Conservation (phyloP, 2,113 vertebrate species). For the Eolophus roseicapilla region DNA sequence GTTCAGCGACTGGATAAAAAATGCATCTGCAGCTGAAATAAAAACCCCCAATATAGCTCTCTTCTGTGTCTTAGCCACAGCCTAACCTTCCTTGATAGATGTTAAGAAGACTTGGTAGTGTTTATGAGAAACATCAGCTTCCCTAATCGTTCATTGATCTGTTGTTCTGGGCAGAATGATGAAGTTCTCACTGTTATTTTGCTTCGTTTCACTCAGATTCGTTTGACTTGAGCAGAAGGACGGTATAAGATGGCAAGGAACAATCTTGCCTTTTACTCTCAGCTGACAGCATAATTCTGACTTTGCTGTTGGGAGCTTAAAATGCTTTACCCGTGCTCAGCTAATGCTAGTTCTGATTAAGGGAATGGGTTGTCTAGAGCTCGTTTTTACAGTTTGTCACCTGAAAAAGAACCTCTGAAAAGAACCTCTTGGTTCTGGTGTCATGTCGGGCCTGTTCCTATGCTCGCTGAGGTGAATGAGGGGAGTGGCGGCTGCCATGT, state of each 20-base stretch:
- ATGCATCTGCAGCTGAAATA: background rate
- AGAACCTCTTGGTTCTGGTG: background rate
- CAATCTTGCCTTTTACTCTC: background rate
- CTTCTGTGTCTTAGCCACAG: background rate
- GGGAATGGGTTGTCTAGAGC: background rate
- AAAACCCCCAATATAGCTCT: background rate
- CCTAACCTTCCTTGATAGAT: background rate
- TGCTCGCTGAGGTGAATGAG: too few relatives aligned
- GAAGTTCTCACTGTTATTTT: background rate
- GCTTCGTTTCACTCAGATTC: background rate
- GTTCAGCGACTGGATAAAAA: background rate
- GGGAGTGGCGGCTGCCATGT: background rate
- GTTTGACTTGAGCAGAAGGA: background rate
- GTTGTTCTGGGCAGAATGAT: slow-evolving; percentile 30
- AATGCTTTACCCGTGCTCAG: background rate
- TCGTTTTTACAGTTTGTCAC: background rate
- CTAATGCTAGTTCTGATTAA: background rate
- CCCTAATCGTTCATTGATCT: slow-evolving; percentile 54
- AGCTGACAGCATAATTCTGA: slow-evolving; percentile 14
- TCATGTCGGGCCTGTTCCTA: background rate
- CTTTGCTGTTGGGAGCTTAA: background rate
- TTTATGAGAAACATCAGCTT: slow-evolving; percentile 36
- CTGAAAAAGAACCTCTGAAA: background rate
- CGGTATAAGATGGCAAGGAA: background rate
- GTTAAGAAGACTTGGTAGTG: background rate